phyloP scores from a whole-genome alignment of 92 coral and sea anemone species.

The Desmophyllum pertusum region DNA sequence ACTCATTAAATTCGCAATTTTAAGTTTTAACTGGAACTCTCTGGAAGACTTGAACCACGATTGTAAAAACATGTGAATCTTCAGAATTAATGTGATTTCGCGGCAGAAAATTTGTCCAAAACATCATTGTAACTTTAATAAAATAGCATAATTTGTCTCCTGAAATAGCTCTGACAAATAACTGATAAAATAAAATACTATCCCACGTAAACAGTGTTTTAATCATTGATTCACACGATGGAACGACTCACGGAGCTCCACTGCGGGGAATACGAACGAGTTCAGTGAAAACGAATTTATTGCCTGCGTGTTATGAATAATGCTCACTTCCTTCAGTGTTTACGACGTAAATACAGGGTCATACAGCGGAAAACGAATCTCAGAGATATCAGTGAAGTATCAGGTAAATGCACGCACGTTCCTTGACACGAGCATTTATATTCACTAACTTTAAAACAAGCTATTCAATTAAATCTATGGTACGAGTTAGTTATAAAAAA shows the following conservation, averaged over 20 bases:
- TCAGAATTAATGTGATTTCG: not conserved
- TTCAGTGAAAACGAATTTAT: not conserved
- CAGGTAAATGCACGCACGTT: not conserved
- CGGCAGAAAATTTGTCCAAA: not conserved
- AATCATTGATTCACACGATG: conserved; percentile 22
- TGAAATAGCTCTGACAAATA: not conserved
- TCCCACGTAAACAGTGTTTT: not conserved
- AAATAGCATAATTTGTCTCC: not conserved
- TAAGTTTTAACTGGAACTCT: not conserved
- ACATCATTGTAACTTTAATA: not conserved
- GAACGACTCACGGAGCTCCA: not conserved
- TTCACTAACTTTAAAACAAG: not conserved
- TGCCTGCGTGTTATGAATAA: not conserved
- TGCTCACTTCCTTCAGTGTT: not conserved
- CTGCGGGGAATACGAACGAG: conserved; percentile 1
- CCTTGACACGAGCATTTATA: not conserved
- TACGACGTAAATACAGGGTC: too few species aligned
- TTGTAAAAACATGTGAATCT: not conserved
- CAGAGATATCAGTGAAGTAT: too few species aligned
- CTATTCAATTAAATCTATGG: too few species aligned
- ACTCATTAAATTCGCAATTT: not conserved
- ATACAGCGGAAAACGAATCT: too few species aligned
- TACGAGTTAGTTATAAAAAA: too few species aligned
- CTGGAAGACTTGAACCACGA: not conserved
- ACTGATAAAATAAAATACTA: not conserved